Percentiles rank a stretch among this genome's conserved stretches.
phyloP scores from a whole-genome alignment of 1,140 invertebrate genomes.

The Habropoda laboriosa region DNA sequence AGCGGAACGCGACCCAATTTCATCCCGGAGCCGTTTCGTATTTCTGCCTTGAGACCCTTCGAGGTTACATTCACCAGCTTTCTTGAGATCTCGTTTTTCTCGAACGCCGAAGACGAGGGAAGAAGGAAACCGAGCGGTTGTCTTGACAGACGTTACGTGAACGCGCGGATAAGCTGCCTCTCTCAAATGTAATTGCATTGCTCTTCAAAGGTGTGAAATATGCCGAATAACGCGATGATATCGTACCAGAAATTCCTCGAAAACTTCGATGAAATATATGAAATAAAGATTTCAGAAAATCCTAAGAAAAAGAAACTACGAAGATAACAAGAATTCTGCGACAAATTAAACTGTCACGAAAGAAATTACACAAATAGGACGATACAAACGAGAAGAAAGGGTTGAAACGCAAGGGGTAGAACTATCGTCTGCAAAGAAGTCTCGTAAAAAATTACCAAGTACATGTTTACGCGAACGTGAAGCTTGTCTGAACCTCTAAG shows the following conservation, averaged over 20 bases:
- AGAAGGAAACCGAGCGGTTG: background rate
- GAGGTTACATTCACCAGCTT: constrained; percentile 25
- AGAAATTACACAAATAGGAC: too few species aligned
- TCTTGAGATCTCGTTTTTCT: constrained; percentile 15
- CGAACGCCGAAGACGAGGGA: background rate
- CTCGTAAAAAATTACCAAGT: background rate
- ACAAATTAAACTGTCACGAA: too few species aligned
- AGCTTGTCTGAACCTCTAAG: background rate
- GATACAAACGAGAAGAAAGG: too few species aligned
- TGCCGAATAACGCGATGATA: too few species aligned
- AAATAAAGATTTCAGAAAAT: too few species aligned
- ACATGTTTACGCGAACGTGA: background rate
- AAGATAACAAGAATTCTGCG: background rate
- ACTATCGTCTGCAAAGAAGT: background rate
- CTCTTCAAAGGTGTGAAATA: background rate
- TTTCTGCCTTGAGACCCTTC: constrained; percentile 31
- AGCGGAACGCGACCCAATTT: constrained; percentile 31
- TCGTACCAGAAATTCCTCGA: background rate
- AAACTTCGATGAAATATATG: too few species aligned
- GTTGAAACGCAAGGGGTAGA: background rate
- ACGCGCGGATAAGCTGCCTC: background rate
- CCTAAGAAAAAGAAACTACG: too few species aligned
- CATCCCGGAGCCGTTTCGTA: background rate
- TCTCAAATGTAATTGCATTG: constrained; percentile 35
- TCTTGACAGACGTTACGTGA: background rate